Conservation (phyloP, 2,888 invertebrate species). For the Drymonia ruficornis region DNA sequence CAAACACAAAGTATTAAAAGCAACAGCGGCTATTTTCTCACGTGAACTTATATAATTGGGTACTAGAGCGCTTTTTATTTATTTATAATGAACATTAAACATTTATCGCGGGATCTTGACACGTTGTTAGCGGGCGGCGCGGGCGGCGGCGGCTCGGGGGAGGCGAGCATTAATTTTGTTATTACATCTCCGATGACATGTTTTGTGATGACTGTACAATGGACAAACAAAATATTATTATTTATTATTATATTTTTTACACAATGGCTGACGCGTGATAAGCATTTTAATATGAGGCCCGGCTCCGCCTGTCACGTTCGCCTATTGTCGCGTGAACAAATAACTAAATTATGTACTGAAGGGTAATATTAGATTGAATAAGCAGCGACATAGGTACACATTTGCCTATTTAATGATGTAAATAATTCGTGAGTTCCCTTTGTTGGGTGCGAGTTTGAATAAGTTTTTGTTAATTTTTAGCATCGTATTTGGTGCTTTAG, state of each 20-base stretch:
- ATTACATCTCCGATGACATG: conserved; percentile 39
- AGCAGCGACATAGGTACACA: conserved; percentile 1
- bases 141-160: conserved; percentile 16
- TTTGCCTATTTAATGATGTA: conserved; percentile 7
- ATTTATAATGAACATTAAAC: conserved; percentile 30
- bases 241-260: conserved; percentile 48
- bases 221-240: conserved; percentile 52
- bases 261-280: conserved; percentile 46
- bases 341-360: conserved; percentile 34
- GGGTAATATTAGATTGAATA: conserved; percentile 26
- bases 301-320: conserved; percentile 22
- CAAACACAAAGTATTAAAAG: neutral
- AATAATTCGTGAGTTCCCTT: conserved; percentile 1
- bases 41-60: conserved; percentile 6
- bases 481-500: neutral
- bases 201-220: conserved; percentile 40
- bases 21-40: neutral
- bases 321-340: conserved; percentile 33
- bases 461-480: neutral
- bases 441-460: neutral
- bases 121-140: conserved; percentile 27
- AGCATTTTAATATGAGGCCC: conserved; percentile 39
- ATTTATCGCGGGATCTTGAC: conserved; percentile 45
- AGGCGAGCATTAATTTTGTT: conserved; percentile 22
- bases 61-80: conserved; percentile 33